Conservation (phyloP, 2,888 invertebrate genomes). For the Coecobrya sp. region DNA sequence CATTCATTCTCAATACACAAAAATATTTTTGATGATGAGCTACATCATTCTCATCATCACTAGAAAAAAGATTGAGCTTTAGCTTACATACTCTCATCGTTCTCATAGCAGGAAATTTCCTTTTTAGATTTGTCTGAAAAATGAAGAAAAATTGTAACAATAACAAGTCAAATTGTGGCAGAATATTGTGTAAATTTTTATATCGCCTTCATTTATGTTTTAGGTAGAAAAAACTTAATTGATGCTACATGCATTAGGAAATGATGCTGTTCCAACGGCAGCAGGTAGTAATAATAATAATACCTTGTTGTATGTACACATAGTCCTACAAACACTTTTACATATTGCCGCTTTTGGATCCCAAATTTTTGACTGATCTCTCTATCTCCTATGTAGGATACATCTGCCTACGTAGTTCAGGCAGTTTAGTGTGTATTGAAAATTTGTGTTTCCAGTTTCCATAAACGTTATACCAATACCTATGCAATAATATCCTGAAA, state of each 20-base stretch:
- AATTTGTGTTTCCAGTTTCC: neutral
- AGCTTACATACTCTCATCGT: neutral
- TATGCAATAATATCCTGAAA: slow-evolving; percentile 3
- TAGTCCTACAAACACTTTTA: neutral
- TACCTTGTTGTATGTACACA: neutral
- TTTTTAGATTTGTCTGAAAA: slow-evolving; percentile 54
- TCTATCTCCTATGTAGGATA: slow-evolving; percentile 27
- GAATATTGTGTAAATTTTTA: slow-evolving; percentile 36
- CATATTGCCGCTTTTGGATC: neutral
- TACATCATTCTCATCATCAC: neutral
- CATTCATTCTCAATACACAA: slow-evolving; percentile 19
- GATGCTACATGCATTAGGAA: slow-evolving; percentile 34
- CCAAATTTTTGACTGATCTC: slow-evolving; percentile 56
- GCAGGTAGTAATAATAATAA: slow-evolving; percentile 56
- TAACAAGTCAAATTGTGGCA: slow-evolving; percentile 19
- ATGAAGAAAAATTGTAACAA: neutral
- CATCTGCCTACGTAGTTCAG: slow-evolving; percentile 41
- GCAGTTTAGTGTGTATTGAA: slow-evolving; percentile 28
- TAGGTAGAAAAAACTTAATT: neutral
- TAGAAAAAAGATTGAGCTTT: neutral
- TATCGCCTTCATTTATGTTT: neutral
- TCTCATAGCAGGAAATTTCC: slow-evolving; percentile 71
- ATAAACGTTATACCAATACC: neutral
- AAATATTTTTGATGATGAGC: neutral
- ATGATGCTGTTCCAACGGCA: slow-evolving; percentile 8